Evolutionary conservation across 2,888 invertebrate genomes (phyloP), one percentile per base, ranked within the genome.

Genomic region (Drosophila eohydei): DNA sequence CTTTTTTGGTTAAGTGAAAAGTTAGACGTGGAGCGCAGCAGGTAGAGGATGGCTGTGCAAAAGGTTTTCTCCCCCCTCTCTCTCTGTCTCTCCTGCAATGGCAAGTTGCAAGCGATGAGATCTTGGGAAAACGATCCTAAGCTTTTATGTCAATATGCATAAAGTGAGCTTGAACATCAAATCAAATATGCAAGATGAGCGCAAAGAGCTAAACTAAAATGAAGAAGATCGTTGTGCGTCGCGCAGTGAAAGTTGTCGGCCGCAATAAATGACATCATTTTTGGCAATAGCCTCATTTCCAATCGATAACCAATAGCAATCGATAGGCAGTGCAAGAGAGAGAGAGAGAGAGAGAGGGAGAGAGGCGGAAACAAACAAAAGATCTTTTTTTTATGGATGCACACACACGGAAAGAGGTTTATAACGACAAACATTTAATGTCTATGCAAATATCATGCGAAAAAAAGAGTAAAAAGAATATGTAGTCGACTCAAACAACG

Each of bases 231-330:
- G 63, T 59, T 56, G 38, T 48, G 50, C 21, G 52, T 44, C 59
- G 76, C 74, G 50, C 81, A 84, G 84, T 85, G 84, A 85, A 85
- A 85, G 84, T 85, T 84, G 68, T 71, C 68, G 83, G 73, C 74
- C 75, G 80, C 62, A 73, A 74, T 85, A 81, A 85, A 84, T 85
- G 84, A 85, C 89, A 85, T 85, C 89, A 85, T 89, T 85, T 50
- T 88, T 84, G 76, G 72, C 89, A 74, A 73, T 63, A 86, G 65
- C 64, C 69, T 61, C 74, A 38, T 70, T 59, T 56, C 48, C 63
- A 65, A 83, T 81, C 71, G 69, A 80, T 75, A 69, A 51, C 44
- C 55, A 52, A 40, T 52, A 12, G 43, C 56, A 30, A 50, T 50
- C 50, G 50, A 64, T 52, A 72, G 68, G 62, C 62, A 66, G 43